These are phyloP conservation scores for Mastomys natalensis DNA, from an alignment of 2,113 vertebrate genomes.

Conservation along the genomic window DNA sequence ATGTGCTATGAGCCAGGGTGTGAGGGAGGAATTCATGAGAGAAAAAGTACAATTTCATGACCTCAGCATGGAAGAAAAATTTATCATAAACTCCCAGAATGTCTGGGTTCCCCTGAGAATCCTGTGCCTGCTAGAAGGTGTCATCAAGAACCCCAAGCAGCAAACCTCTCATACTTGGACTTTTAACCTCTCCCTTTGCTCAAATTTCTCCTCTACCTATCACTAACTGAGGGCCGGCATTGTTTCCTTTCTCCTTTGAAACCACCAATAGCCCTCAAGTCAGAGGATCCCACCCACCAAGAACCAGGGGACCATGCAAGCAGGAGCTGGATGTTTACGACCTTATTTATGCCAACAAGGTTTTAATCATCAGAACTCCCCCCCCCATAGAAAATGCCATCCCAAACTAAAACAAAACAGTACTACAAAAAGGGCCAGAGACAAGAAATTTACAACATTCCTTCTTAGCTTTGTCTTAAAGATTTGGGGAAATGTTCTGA, in stretches of 20 bases:
- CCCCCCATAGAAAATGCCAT: conserved; percentile 3
- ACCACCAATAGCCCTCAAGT: conserved; percentile 70
- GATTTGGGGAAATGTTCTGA: conserved; percentile 12
- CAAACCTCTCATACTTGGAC: conserved; percentile 68
- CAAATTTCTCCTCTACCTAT: conserved; percentile 63
- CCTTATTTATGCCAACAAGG: conserved; percentile 64
- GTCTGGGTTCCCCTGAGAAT: not conserved
- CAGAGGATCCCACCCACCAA: conserved; percentile 68
- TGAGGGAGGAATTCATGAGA: not conserved
- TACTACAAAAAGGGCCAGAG: conserved; percentile 43
- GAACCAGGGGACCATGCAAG: conserved; percentile 63
- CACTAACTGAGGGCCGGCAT: conserved; percentile 70
- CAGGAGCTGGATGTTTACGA: conserved; percentile 62
- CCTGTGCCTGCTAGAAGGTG: not conserved
- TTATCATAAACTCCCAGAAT: not conserved
- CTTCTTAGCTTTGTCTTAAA: conserved; percentile 28
- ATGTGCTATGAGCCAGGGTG: not conserved
- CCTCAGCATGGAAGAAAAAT: conserved; percentile 46
- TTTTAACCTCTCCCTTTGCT: conserved; percentile 75
- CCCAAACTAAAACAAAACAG: conserved; percentile 32
- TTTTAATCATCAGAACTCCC: conserved; percentile 69
- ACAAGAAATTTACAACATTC: not conserved
- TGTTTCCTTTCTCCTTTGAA: conserved; percentile 77
- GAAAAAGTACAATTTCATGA: not conserved
- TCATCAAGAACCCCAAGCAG: not conserved